These are phyloP conservation scores for Eilema sororculum DNA, from an alignment of 2,888 invertebrate genomes.

Conservation along the genomic window DNA sequence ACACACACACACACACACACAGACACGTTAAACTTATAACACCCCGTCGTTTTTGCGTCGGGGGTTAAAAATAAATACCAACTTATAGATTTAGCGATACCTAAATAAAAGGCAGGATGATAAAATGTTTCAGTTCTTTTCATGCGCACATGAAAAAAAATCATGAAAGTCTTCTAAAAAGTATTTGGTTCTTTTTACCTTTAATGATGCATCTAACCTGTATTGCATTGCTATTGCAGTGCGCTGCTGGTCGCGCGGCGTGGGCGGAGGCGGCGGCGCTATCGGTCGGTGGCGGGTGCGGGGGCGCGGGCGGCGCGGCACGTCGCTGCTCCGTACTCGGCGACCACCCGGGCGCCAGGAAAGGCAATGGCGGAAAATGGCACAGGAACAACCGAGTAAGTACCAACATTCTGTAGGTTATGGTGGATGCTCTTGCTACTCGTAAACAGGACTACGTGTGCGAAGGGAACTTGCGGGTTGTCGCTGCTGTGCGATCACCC, in stretches of 20 bases:
- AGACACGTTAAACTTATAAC: too few relatives aligned
- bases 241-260: constrained; percentile 94
- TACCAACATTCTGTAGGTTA: background rate
- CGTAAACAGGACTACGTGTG: too few relatives aligned
- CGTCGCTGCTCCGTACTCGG: constrained; percentile 87
- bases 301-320: constrained; percentile 85
- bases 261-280: constrained; percentile 90
- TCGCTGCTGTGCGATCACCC: too few relatives aligned
- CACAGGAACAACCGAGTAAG: constrained; percentile 94
- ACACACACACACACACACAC: too few relatives aligned
- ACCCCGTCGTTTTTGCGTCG: too few relatives aligned
- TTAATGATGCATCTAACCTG: background rate
- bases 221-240: constrained; percentile 81
- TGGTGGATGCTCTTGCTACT: too few relatives aligned
- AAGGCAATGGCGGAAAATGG: constrained; percentile 90
- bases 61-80: too few relatives aligned
- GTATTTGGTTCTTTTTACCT: background rate
- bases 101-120: too few relatives aligned
- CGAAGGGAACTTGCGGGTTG: too few relatives aligned
- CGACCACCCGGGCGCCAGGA: constrained; percentile 89
- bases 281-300: constrained; percentile 81
- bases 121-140: background rate
- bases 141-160: too few relatives aligned
- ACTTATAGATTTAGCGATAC: too few relatives aligned
- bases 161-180: too few relatives aligned